phyloP scores from a whole-genome alignment of 2,797 vertebrate genomes.

The Gadopsis bispinosus region DNA sequence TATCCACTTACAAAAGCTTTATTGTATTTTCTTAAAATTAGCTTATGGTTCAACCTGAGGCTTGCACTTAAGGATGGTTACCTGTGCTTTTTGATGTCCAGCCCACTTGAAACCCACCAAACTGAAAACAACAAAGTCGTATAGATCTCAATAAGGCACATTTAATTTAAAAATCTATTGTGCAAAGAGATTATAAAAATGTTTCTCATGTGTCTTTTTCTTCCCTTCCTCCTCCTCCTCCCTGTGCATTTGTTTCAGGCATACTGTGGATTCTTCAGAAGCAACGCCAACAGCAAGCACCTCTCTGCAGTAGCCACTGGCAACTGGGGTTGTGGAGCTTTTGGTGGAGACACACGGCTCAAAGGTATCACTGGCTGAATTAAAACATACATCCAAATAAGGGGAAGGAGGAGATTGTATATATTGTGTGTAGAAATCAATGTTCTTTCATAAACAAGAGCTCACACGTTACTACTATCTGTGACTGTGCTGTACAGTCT shows the following conservation, averaged over 20 bases:
- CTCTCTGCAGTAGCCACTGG: constrained; percentile 95
- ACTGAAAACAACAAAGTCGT: not conserved
- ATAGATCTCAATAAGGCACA: not conserved
- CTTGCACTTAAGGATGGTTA: not conserved
- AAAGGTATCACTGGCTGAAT: constrained; percentile 88
- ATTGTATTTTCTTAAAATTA: not conserved
- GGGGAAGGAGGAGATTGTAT: not conserved
- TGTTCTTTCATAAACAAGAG: not conserved
- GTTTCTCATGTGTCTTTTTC: not conserved
- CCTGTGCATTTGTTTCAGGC: constrained; percentile 82
- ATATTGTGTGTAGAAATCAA: not conserved
- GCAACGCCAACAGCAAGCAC: constrained; percentile 83
- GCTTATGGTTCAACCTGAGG: not conserved
- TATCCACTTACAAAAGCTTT: not conserved
- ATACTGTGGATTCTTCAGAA: constrained; percentile 92
- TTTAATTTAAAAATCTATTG: not conserved
- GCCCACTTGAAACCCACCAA: not conserved
- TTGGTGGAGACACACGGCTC: constrained; percentile 93
- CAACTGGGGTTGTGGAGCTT: constrained; percentile 98
- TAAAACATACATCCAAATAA: not conserved
- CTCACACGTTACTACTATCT: not conserved
- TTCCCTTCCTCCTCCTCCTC: not conserved
- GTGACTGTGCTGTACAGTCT: no score
- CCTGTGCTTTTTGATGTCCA: constrained; percentile 1
- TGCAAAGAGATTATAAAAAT: not conserved